phyloP scores from a whole-genome alignment of 1,140 invertebrate genomes.

The Hycleus cichorii region DNA sequence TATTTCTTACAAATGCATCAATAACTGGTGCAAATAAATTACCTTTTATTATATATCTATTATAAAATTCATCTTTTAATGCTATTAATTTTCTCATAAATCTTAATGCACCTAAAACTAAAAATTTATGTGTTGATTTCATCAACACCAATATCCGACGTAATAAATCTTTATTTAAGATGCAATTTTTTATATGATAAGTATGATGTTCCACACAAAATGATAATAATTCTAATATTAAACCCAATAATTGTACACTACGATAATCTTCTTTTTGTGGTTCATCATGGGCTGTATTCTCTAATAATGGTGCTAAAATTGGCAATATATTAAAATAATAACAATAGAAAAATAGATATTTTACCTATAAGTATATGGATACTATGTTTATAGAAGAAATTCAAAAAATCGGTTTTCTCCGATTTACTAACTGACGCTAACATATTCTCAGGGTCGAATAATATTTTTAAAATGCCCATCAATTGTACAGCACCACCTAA shows the following conservation, averaged over 20 bases:
- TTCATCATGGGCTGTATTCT: conserved; percentile 81
- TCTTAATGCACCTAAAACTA: conserved; percentile 90
- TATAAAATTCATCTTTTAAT: conserved; percentile 98
- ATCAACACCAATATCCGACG: conserved; percentile 91
- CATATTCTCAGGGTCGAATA: conserved; percentile 99
- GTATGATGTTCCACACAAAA: conserved; percentile 99
- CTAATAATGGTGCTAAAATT: conserved; percentile 70
- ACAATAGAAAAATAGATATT: conserved; percentile 16
- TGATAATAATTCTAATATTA: conserved; percentile 93
- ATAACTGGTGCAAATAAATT: conserved; percentile 94
- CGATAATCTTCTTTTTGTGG: conserved; percentile 90
- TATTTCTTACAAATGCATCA: conserved; percentile 93
- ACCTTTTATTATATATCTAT: conserved; percentile 90
- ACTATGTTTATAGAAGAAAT: conserved; percentile 98
- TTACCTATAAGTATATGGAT: conserved; percentile 89
- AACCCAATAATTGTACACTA: conserved; percentile 87
- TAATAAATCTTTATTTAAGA: conserved; percentile 93
- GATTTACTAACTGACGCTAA: conserved; percentile 86
- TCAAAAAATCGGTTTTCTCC: conserved; percentile 96
- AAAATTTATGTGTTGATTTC: conserved; percentile 96
- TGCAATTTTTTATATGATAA: conserved; percentile 97
- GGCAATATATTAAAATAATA: neutral
- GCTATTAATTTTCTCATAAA: conserved; percentile 96
- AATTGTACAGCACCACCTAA: conserved; percentile 93
- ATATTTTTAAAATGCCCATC: conserved; percentile 84